A percentile compares a stretch with the other conserved stretches of the same genome.
These are phyloP conservation scores for Acrocyrtus sp. DNA, from an alignment of 2,888 invertebrate species.

Conservation along the genomic window DNA sequence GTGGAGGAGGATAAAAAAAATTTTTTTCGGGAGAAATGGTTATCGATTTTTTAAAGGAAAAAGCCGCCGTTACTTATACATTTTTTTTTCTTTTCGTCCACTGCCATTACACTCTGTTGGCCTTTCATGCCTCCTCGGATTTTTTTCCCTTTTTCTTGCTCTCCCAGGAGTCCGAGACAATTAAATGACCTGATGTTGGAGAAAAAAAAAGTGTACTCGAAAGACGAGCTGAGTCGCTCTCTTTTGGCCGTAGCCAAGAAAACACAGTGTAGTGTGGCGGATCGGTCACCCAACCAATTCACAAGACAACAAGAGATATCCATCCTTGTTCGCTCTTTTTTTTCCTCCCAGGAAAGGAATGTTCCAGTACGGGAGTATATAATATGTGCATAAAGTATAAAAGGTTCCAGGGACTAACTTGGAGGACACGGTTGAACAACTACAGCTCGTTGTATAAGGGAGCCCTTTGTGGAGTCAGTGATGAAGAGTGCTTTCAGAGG, in stretches of 20 bases:
- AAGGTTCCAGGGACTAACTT: not conserved
- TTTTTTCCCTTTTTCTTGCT: conserved; percentile 13
- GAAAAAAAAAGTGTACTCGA: conserved; percentile 26
- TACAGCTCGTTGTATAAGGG: no score
- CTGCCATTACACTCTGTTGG: not conserved
- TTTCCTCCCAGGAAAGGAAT: not conserved
- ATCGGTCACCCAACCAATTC: conserved; percentile 25
- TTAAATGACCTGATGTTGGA: conserved; percentile 46
- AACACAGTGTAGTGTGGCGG: not conserved
- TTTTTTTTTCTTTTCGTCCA: not conserved
- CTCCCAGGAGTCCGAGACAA: conserved; percentile 41
- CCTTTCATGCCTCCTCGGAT: not conserved
- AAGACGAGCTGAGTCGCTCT: conserved; percentile 3
- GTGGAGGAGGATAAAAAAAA: conserved; percentile 21
- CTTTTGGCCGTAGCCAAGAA: not conserved
- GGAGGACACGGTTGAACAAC: not conserved
- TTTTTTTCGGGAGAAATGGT: conserved; percentile 42
- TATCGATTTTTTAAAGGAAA: conserved; percentile 49
- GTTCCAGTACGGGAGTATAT: not conserved
- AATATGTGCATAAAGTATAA: not conserved
- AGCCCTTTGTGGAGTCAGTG: no score
- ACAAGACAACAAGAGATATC: conserved; percentile 31
- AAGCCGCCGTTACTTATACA: conserved; percentile 10
- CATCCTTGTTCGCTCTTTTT: not conserved
- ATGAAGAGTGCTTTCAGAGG: no score